Evolutionary conservation across 2,113 vertebrate species (phyloP), one percentile per base, ranked within the genome.

Genomic region (Edolisoma coerulescens): DNA sequence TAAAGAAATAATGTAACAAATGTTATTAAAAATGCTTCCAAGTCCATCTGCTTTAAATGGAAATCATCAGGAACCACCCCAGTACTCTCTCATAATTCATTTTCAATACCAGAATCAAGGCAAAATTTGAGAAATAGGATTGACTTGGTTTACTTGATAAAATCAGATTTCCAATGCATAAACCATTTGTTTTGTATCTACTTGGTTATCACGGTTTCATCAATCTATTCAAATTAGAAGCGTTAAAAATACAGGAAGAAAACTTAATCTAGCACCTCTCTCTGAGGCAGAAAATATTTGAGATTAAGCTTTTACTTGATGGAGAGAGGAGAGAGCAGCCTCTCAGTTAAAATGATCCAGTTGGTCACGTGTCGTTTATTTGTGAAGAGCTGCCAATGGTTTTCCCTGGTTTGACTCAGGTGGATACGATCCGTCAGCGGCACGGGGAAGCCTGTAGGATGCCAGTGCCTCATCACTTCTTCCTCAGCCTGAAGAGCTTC

Each of bases 401-500:
- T 80, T 68, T 85, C 45, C 9, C 54, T 95, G 68, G 37, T 88
- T 71, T 69, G 19, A 3, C 17, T 84, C 93, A 99, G 99, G 98
- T 98, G 95, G 99, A 99, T 90, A 99, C 98, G 33, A 97, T 97
- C 95, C 98, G 98, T 44, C 98, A 99, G 95, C 98, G 99, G 52
- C 99, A 99, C 65, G 99, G 99, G 39, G 99, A 99, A 70, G 95
- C 98, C 53, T 99, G 98, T 82, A 98, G 99, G 71, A 98, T 99
- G 95, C 99, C 99, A 11, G 98, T 99, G 91, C 99, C 99, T 70
- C 99, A 99, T 94, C 99, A 99, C 96, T 99, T 99, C 93, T 99
- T 99, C 95, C 98, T 99, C 95, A 99, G 98, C 81, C 97, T 99
- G 59, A 99, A 99, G 98, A 99, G 99, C 97, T 99, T 99, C 94